Base-by-base conservation (phyloP, 2,113 vertebrate genomes). In the Pandion haliaetus region DNA sequence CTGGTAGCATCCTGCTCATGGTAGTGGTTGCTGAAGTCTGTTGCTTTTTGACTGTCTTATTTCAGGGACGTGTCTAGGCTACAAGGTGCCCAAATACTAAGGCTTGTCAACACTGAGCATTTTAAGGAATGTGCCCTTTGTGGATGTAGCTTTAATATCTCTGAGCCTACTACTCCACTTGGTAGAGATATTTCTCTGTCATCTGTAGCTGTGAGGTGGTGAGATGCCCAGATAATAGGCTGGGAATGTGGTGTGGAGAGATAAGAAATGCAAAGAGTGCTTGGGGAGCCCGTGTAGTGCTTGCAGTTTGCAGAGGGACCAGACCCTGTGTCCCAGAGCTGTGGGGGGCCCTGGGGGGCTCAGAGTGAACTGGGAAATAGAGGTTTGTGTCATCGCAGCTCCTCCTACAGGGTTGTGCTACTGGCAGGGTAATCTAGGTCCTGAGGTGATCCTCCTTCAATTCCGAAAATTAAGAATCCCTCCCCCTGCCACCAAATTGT, bases 301-400 rank as follows among this genome's bases (percentile, higher is more conserved):
- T 15, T 61, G 36, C 10, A 4, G 4, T 44, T 71, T 80, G 73
- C 49, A 42, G 66, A 66, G 52, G 59, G 40, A 61, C 13, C 13
- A 63, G n/a, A 59, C 8, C 7, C 14, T 1, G 0, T 9, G 31
- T 44, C 29, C 12, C 28, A 36, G 32, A 67, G 45, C 21, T 2
- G 0, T 10, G 7, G 25, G 19, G 7, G 1, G 2, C 1, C 6
- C 5, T 5, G 2, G 8, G 5, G 17, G 13, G 5, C 11, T 79
- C 8, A 2, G 25, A 59, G 5, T 57, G 20, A 61, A 21, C 14
- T 74, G 12, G 29, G n/a, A 52, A 42, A 15, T 18, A 9, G 6
- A 31, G 3, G 9, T 59, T 36, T 44, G 36, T 29, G 23, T 61
- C 14, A 42, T 2, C 9, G 40, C 2, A 12, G 4, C 8, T 81